Conservation (phyloP, 2,113 vertebrate genomes). For the Cariama cristata region DNA sequence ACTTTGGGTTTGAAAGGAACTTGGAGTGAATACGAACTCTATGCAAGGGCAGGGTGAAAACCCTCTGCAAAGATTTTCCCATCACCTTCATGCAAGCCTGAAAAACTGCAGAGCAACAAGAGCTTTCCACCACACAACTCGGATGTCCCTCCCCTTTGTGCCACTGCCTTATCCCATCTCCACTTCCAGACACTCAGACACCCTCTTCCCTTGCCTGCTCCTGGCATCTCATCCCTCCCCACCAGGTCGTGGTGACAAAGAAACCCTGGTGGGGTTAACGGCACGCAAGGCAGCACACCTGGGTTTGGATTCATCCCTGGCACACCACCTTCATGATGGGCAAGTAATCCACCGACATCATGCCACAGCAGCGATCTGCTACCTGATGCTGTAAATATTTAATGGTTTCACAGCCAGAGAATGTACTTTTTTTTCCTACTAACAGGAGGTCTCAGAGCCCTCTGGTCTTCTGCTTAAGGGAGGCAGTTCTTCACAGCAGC, state of each 20-base stretch:
- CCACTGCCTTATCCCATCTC: not conserved
- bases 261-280: not conserved
- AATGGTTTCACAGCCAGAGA: not conserved
- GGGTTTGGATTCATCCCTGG: not conserved
- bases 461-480: not conserved
- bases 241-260: not conserved
- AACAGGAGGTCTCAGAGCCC: not conserved
- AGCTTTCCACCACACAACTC: not conserved
- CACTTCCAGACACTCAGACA: not conserved
- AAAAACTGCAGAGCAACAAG: not conserved
- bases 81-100: not conserved
- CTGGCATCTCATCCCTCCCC: not conserved
- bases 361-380: accelerated
- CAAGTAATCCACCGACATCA: not conserved
- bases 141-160: not conserved
- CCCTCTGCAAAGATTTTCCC: not conserved
- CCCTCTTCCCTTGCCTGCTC: not conserved
- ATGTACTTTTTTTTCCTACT: not conserved
- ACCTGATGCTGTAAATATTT: not conserved
- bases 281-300: not conserved
- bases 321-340: not conserved
- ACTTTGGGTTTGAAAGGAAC: not conserved
- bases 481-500: not conserved
- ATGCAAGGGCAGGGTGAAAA: not conserved
- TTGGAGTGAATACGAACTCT: not conserved